A percentile compares a stretch with the other conserved stretches of the same genome.
These are phyloP conservation scores for Calyptommatus sinebrachiatus DNA, from an alignment of 2,113 vertebrate genomes.

Conservation along the genomic window DNA sequence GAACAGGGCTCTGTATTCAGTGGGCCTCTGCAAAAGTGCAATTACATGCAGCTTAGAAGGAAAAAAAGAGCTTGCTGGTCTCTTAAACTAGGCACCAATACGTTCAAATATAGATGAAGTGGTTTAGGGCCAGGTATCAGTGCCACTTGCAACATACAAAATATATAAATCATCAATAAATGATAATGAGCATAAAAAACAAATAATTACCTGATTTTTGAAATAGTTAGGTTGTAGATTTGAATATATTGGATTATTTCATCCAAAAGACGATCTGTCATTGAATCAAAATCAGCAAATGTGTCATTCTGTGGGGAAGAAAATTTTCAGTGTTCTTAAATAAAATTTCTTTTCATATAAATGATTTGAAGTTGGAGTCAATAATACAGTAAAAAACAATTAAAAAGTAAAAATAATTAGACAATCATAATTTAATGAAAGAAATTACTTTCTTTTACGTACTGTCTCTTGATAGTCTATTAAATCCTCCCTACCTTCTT, in stretches of 20 bases:
- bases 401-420: slow-evolving; percentile 15
- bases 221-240: slow-evolving; percentile 94
- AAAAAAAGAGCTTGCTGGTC: no score
- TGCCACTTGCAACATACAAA: not conserved
- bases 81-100: no score
- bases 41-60: no score
- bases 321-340: slow-evolving; percentile 58
- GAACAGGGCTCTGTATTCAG: no score
- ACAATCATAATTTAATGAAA: not conserved
- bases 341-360: slow-evolving; percentile 43
- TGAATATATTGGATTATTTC: slow-evolving; percentile 99
- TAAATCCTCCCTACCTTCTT: no score
- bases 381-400: slow-evolving; percentile 24
- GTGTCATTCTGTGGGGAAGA: slow-evolving; percentile 90
- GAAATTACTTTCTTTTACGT: slow-evolving; percentile 17
- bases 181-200: slow-evolving; percentile 42
- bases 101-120: no score
- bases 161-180: not conserved
- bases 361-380: slow-evolving; percentile 19
- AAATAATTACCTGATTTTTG: slow-evolving; percentile 92
- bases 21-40: no score
- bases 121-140: no score
- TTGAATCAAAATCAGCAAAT: slow-evolving; percentile 98
- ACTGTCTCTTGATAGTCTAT: not conserved
- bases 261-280: slow-evolving; percentile 97